These are phyloP conservation scores for Scelioninae gen. 1 DNA, from an alignment of 2,888 invertebrate species.

Conservation along the genomic window DNA sequence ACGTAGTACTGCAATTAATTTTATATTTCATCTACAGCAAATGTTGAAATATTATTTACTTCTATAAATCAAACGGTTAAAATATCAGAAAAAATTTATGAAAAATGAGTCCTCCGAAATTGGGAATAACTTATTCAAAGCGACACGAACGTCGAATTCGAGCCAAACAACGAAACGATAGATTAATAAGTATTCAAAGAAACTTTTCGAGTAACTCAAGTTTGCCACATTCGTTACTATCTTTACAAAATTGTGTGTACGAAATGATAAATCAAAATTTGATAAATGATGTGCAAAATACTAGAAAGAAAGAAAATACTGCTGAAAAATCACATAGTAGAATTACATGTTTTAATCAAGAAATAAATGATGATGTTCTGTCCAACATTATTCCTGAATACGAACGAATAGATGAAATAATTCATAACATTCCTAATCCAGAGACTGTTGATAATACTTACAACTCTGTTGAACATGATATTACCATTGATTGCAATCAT, in stretches of 20 bases:
- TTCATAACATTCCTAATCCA: not conserved
- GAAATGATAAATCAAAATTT: too few species aligned
- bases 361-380: not conserved
- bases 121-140: conserved; percentile 8
- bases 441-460: not conserved
- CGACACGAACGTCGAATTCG: conserved; percentile 10
- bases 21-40: too few species aligned
- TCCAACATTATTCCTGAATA: not conserved
- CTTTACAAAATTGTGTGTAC: too few species aligned
- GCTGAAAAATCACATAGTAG: not conserved
- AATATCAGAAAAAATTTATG: too few species aligned
- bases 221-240: too few species aligned
- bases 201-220: too few species aligned
- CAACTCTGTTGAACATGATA: not conserved
- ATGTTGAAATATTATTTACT: too few species aligned
- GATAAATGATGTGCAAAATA: too few species aligned
- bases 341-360: not conserved
- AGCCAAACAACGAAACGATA: not conserved
- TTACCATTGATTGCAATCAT: not conserved
- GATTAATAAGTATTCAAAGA: not conserved
- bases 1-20: too few species aligned
- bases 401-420: not conserved
- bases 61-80: too few species aligned
- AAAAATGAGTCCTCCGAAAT: not conserved
- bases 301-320: too few species aligned